These are phyloP conservation scores for Chiloscyllium punctatum DNA, from an alignment of 2,797 vertebrate genomes.

Conservation along the genomic window DNA sequence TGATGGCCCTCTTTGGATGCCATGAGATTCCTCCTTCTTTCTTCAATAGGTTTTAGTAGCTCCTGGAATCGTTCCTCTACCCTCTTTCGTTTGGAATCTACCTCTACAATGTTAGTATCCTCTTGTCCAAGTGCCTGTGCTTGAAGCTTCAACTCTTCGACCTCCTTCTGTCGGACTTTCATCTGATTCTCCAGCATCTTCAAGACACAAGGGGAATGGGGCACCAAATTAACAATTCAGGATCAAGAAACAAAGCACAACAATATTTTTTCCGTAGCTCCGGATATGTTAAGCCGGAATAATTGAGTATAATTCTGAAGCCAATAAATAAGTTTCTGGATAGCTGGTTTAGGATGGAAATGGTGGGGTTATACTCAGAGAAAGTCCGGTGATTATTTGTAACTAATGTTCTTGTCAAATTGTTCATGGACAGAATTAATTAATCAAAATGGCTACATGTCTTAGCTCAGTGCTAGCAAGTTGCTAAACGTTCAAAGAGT, in stretches of 20 bases:
- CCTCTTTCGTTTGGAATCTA: conserved; percentile 68
- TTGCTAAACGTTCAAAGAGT: neutral
- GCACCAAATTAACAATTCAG: neutral
- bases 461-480: neutral
- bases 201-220: neutral
- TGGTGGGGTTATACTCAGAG: neutral
- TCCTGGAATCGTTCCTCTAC: conserved; percentile 71
- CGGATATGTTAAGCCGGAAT: neutral
- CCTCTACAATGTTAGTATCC: conserved; percentile 72
- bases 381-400: neutral
- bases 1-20: conserved; percentile 85
- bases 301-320: neutral
- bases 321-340: neutral
- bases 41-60: conserved; percentile 69
- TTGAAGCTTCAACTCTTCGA: conserved; percentile 78
- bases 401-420: neutral
- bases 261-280: neutral
- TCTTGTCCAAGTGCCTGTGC: conserved; percentile 76
- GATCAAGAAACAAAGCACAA: neutral
- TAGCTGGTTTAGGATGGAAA: neutral
- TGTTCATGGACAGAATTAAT: neutral
- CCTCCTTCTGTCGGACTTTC: conserved; percentile 83
- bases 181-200: conserved; percentile 90
- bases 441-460: neutral
- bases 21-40: conserved; percentile 66